Base-by-base conservation (phyloP, 1,140 invertebrate species). In the Diprion similis region DNA sequence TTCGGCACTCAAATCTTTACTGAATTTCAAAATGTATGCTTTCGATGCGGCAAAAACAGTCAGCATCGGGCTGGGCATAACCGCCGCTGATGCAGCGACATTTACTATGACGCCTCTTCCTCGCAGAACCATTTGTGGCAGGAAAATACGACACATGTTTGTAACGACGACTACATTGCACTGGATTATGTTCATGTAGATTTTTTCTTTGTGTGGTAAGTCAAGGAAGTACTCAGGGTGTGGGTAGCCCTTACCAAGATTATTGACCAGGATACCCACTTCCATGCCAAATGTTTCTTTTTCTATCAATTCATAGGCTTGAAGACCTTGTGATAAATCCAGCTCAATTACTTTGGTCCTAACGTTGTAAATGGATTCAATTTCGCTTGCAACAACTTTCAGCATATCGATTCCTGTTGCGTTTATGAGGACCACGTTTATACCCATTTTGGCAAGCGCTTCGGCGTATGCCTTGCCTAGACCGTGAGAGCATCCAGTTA, bases 401-500 rank as follows among this genome's bases (percentile, higher is more conserved):
- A 99, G 86, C 86, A 98, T 98, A 11, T 91, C 89, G 76, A 92
- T 84, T 0, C 93, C 95, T 75, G 51, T 15, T 75, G 97, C 90
- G 82, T 95, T 97, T 71, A 99, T 93, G 47, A 99, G 89, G 47
- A 98, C 90, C 59, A 99, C 87, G 83, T 97, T 94, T 74, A 97
- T 89, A 66, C 96, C 96, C 76, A 90, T 89, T 71, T 91, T 90
- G 0, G 96, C 96, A 73, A 98, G 84, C 78, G 93, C 89, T 86
- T 93, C 90, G 6, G 94, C 93, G 86, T 96, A 97, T 1, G 94
- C 94, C 85, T 93, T 94, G 59, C 96, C 96, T 82, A 98, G 93
- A 7, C 96, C 96, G 90, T 96, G 95, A 10, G 96, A 96, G 9
- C 94, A 92, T 51, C 96, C 96, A 64, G 96, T 97, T 9, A 97